Conservation (phyloP, 2,113 vertebrate genomes). For the Xenopus borealis region DNA sequence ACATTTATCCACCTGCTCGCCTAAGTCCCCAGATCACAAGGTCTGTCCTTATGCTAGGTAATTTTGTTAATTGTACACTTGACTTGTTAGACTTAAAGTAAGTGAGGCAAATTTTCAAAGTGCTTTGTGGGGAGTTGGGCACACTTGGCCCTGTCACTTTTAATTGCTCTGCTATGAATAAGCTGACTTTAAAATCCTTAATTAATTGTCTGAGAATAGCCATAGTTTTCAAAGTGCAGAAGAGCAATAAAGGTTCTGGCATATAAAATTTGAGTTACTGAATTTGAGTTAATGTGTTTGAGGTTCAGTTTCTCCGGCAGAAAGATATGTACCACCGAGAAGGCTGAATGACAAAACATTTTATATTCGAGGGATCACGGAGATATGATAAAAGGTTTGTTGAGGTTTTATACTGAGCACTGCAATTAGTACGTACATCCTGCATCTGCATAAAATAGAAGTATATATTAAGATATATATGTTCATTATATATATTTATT, state of each 20-base stretch:
- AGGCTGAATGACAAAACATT: slow-evolving; percentile 40
- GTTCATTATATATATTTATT: neutral
- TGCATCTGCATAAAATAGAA: neutral
- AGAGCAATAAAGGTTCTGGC: slow-evolving; percentile 31
- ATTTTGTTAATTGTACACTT: slow-evolving; percentile 44
- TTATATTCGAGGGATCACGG: neutral
- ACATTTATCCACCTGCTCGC: slow-evolving; percentile 24
- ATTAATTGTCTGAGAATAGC: slow-evolving; percentile 47
- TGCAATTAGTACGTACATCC: neutral
- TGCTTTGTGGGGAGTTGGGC: slow-evolving; percentile 42
- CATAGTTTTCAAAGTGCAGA: slow-evolving; percentile 45
- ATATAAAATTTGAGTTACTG: slow-evolving; percentile 50
- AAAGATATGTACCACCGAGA: slow-evolving; percentile 9
- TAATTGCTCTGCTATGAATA: slow-evolving; percentile 47
- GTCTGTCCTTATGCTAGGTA: slow-evolving; percentile 42
- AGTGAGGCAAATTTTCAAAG: slow-evolving; percentile 41
- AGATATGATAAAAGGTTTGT: neutral
- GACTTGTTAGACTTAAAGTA: slow-evolving; percentile 44
- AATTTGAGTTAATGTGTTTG: slow-evolving; percentile 39
- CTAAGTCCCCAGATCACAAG: slow-evolving; percentile 18
- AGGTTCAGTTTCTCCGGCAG: slow-evolving; percentile 40
- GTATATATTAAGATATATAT: neutral
- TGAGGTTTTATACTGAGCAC: neutral
- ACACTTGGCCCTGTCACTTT: slow-evolving; percentile 45
- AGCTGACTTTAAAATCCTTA: slow-evolving; percentile 46